These are phyloP conservation scores for Synergus japonicus DNA, from an alignment of 2,888 invertebrate genomes.

Conservation along the genomic window DNA sequence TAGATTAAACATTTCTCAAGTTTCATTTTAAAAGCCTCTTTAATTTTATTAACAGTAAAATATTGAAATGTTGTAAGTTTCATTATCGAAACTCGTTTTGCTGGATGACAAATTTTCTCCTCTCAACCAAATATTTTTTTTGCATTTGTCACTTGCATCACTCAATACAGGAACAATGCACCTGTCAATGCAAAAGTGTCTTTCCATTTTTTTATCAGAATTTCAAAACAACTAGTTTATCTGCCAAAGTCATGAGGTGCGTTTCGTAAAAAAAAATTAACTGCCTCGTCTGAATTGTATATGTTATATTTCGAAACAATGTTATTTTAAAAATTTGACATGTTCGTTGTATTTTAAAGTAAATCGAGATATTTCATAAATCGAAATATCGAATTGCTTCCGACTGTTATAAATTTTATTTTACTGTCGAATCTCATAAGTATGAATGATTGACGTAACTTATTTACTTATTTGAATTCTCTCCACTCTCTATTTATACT, in stretches of 20 bases:
- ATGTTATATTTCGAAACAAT: not conserved
- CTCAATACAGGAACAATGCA: not conserved
- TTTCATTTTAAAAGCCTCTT: not conserved
- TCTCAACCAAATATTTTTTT: not conserved
- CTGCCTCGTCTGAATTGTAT: not conserved
- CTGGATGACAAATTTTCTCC: not conserved
- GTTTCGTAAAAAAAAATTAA: not conserved
- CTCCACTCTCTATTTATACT: not conserved
- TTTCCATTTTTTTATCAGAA: not conserved
- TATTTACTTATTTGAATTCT: conserved; percentile 21
- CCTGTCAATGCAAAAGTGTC: not conserved
- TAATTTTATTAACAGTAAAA: too few species aligned
- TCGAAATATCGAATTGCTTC: not conserved
- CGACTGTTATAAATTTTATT: not conserved
- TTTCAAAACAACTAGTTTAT: not conserved
- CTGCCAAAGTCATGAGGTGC: not conserved
- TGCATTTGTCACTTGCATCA: not conserved
- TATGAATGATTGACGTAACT: too few species aligned
- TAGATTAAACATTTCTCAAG: not conserved
- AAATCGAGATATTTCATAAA: not conserved
- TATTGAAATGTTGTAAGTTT: too few species aligned
- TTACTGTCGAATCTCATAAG: not conserved
- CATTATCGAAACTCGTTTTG: too few species aligned
- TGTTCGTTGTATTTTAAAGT: not conserved
- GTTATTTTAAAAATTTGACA: not conserved